phyloP scores from a whole-genome alignment of 2,888 invertebrate genomes.

The Drosophila sordidula region DNA sequence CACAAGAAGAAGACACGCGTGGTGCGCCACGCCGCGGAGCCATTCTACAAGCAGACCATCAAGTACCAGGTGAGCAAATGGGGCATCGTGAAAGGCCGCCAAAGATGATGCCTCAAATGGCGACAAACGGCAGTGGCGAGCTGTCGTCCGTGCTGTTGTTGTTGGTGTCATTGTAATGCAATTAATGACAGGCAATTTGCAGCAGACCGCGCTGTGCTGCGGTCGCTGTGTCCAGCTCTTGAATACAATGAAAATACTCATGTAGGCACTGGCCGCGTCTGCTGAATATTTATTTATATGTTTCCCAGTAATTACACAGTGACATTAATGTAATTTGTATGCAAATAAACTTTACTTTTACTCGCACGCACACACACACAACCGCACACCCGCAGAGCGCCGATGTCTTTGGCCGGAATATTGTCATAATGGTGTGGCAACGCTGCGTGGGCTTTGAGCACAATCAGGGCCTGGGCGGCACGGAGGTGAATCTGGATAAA shows the following conservation, averaged over 20 bases:
- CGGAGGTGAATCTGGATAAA: conserved; percentile 93
- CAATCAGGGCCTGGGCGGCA: conserved; percentile 92
- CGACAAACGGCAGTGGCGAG: conserved; percentile 15
- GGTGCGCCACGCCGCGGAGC: conserved; percentile 92
- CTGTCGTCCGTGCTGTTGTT: conserved; percentile 17
- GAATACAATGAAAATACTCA: conserved; percentile 9
- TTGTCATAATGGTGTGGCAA: conserved; percentile 97
- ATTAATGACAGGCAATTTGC: conserved; percentile 61
- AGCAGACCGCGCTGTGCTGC: conserved; percentile 2
- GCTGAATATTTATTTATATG: conserved; percentile 48
- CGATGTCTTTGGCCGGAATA: conserved; percentile 91
- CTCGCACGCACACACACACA: conserved; percentile 8
- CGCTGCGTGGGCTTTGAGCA: conserved; percentile 95
- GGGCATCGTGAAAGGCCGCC: conserved; percentile 15
- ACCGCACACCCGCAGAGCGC: conserved; percentile 86
- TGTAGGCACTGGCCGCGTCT: neutral
- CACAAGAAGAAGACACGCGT: conserved; percentile 97
- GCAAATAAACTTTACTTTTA: conserved; percentile 47
- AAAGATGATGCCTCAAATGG: conserved; percentile 21
- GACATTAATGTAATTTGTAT: conserved; percentile 58
- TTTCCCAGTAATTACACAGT: conserved; percentile 48
- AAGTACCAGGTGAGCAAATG: conserved; percentile 89
- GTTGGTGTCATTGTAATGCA: conserved; percentile 53
- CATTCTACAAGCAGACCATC: conserved; percentile 94
- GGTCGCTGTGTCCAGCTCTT: conserved; percentile 1